phyloP scores from a whole-genome alignment of 2,888 invertebrate species.

The Drosophila pegasa region DNA sequence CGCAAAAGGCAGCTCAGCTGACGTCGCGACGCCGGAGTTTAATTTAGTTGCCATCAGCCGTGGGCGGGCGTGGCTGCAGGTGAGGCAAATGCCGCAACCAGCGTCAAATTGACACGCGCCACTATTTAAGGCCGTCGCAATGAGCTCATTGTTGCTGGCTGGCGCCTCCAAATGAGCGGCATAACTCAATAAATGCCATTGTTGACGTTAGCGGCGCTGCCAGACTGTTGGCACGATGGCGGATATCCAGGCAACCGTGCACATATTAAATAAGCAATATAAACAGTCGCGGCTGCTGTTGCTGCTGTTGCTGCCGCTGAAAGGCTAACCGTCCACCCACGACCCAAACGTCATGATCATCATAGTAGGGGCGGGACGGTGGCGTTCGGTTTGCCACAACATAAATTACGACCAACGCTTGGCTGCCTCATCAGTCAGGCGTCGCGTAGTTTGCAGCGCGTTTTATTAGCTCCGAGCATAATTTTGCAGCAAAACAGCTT shows the following conservation, averaged over 20 bases:
- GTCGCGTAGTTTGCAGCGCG: conserved; percentile 73
- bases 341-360: no score
- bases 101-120: conserved; percentile 76
- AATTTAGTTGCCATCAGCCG: conserved; percentile 34
- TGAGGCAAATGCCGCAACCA: conserved; percentile 56
- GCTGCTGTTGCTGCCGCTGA: background rate
- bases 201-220: conserved; percentile 44
- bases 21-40: conserved; percentile 30
- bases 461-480: conserved; percentile 77
- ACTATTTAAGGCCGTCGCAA: conserved; percentile 73
- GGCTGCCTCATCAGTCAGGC: conserved; percentile 78
- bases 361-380: background rate
- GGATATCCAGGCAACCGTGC: conserved; percentile 71
- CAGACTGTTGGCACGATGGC: conserved; percentile 27
- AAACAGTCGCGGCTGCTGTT: conserved; percentile 52
- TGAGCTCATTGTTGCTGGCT: conserved; percentile 74
- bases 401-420: conserved; percentile 78
- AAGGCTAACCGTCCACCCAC: conserved; percentile 4
- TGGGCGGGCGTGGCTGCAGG: conserved; percentile 24
- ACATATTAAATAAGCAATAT: conserved; percentile 81
- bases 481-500: conserved; percentile 74
- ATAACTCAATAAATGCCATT: conserved; percentile 79
- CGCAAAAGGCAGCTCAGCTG: conserved; percentile 18
- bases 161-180: conserved; percentile 75
- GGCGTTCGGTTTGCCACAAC: conserved; percentile 70